Percentiles rank a stretch among this genome's conserved stretches.
These are phyloP conservation scores for Apamea crenata DNA, from an alignment of 2,888 invertebrate species.

Conservation along the genomic window DNA sequence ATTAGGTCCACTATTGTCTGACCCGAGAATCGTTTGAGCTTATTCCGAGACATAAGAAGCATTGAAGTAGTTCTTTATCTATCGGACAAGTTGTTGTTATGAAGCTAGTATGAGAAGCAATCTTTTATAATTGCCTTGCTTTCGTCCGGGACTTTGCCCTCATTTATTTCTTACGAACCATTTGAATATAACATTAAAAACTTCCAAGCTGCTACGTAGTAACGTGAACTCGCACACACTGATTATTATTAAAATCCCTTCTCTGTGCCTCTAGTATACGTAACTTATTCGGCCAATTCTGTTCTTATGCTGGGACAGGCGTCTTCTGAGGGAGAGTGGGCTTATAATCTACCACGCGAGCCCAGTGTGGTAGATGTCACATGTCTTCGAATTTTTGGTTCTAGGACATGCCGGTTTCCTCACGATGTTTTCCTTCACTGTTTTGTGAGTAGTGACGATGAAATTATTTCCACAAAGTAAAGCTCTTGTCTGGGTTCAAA, in stretches of 20 bases:
- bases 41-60: not conserved
- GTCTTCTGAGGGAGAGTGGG: not conserved
- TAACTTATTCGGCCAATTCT: not conserved
- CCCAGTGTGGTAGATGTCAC: not conserved
- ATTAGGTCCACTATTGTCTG: constrained; percentile 12
- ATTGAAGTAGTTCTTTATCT: constrained; percentile 17
- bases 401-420: not conserved
- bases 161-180: not conserved
- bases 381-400: not conserved
- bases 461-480: no score
- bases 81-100: constrained; percentile 3
- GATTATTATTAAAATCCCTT: not conserved
- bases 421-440: not conserved
- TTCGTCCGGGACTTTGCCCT: not conserved
- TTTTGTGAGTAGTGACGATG: no score
- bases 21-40: constrained; percentile 6
- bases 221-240: not conserved
- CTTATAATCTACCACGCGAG: not conserved
- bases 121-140: not conserved
- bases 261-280: not conserved
- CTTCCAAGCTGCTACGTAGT: not conserved
- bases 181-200: not conserved
- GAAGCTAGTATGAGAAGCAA: not conserved
- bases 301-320: not conserved
- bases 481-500: not conserved